Percentiles rank a stretch among this genome's conserved stretches.
Conservation (phyloP, 1,140 invertebrate genomes). For the Bactericera cockerelli region DNA sequence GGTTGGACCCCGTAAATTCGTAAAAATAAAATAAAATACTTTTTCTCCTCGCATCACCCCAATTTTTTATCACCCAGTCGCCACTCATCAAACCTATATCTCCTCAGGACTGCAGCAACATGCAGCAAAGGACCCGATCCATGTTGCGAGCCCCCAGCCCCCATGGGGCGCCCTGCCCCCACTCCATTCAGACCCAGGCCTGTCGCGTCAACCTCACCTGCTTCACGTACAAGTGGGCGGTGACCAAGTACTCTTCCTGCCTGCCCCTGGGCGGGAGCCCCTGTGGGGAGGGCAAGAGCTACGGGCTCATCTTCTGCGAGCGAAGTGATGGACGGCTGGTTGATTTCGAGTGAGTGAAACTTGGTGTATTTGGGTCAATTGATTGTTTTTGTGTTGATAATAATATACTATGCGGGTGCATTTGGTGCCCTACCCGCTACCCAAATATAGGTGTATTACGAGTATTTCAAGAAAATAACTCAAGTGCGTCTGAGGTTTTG, state of each 20-base stretch:
- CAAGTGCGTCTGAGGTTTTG: too few relatives aligned
- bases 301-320: conserved; percentile 36
- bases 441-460: too few relatives aligned
- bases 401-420: too few relatives aligned
- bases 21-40: too few relatives aligned
- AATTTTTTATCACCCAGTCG: too few relatives aligned
- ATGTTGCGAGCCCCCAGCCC: conserved; percentile 36
- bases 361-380: not conserved
- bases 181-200: conserved; percentile 37
- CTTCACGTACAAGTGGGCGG: conserved; percentile 39
- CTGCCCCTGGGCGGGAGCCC: conserved; percentile 40
- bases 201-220: conserved; percentile 36
- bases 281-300: conserved; percentile 43
- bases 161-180: conserved; percentile 33
- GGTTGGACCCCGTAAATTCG: too few relatives aligned
- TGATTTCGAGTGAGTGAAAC: conserved; percentile 31
- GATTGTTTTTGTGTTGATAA: not conserved
- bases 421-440: too few relatives aligned
- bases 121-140: conserved; percentile 38
- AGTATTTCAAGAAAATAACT: too few relatives aligned
- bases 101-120: conserved; percentile 28
- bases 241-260: conserved; percentile 41
- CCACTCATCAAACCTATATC: too few relatives aligned
- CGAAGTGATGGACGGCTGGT: conserved; percentile 40
- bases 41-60: too few relatives aligned